Evolutionary conservation across 2,888 invertebrate genomes (phyloP).

Genomic region (Andrena bicolor): DNA sequence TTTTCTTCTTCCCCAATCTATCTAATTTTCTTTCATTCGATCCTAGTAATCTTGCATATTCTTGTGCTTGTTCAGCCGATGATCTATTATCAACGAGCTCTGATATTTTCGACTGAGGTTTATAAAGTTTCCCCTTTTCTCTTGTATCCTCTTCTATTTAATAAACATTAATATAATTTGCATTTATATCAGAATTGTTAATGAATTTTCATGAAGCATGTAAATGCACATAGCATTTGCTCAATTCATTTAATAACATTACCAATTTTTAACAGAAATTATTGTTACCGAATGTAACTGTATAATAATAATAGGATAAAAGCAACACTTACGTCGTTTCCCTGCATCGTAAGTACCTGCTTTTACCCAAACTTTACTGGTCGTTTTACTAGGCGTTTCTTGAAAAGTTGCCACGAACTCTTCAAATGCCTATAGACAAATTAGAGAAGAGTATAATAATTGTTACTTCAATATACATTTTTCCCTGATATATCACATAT

Average conservation of each 20-base stretch:
- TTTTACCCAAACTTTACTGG: constrained; percentile 97
- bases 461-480: neutral
- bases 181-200: neutral
- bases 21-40: constrained; percentile 89
- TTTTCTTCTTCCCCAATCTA: constrained; percentile 88
- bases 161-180: constrained; percentile 45
- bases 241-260: neutral
- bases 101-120: constrained; percentile 93
- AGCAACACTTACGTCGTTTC: constrained; percentile 90
- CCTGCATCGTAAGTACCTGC: constrained; percentile 99
- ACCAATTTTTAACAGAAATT: neutral
- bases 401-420: constrained; percentile 99
- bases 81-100: constrained; percentile 86
- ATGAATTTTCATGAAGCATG: neutral
- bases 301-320: neutral
- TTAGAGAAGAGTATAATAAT: constrained; percentile 9
- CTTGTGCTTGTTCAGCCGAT: constrained; percentile 89
- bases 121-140: constrained; percentile 96
- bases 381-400: constrained; percentile 91
- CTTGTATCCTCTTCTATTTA: constrained; percentile 93
- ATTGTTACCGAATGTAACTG: neutral
- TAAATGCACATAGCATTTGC: neutral
- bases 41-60: constrained; percentile 88
- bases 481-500: neutral
- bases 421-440: constrained; percentile 91